Evolutionary conservation across 2,888 invertebrate genomes (phyloP).

Genomic region (Drosophila atripex): DNA sequence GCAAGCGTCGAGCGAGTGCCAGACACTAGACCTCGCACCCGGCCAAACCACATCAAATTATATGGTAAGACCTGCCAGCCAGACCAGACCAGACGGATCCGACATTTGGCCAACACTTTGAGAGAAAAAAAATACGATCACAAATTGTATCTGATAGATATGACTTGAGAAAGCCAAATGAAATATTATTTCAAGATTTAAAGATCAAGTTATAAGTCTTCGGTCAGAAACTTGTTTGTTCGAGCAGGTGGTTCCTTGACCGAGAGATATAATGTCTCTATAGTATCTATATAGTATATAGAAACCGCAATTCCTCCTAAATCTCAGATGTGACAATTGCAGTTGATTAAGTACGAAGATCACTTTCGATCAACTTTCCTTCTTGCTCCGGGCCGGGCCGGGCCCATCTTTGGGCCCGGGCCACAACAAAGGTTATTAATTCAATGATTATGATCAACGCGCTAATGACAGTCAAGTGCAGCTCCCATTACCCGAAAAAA

Average conservation of each 20-base stretch:
- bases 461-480: conserved; percentile 77
- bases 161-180: not conserved
- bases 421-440: conserved; percentile 69
- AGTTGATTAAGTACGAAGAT: conserved; percentile 44
- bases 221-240: too few species aligned
- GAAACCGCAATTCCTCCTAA: too few species aligned
- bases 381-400: too few species aligned
- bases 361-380: conserved; percentile 30
- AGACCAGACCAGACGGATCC: conserved; percentile 31
- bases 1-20: conserved; percentile 1
- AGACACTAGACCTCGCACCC: conserved; percentile 23
- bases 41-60: too few species aligned
- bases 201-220: too few species aligned
- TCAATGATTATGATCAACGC: conserved; percentile 76
- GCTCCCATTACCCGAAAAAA: conserved; percentile 12
- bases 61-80: too few species aligned
- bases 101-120: conserved; percentile 42
- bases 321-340: conserved; percentile 34
- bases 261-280: conserved; percentile 11
- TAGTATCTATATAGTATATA: too few species aligned
- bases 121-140: not conserved
- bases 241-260: conserved; percentile 67
- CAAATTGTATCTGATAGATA: not conserved
- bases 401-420: not conserved
- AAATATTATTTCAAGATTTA: not conserved